phyloP scores from a whole-genome alignment of 2,888 invertebrate genomes.

The Tubiluchus corallicola region DNA sequence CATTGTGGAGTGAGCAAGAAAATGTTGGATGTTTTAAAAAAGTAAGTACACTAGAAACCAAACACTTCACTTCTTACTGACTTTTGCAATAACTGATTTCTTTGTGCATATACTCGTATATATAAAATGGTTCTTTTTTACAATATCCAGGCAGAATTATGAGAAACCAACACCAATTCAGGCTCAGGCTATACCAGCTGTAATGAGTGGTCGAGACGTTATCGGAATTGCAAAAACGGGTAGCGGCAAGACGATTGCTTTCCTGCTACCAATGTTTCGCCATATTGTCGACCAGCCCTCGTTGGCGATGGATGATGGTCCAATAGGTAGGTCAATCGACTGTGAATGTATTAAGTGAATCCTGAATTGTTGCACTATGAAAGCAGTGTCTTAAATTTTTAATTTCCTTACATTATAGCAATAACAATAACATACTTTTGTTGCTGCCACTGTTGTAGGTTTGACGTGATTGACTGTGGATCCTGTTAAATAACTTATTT shows the following conservation, averaged over 20 bases:
- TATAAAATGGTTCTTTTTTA: no score
- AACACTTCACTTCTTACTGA: neutral
- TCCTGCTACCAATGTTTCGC: slow-evolving; percentile 88
- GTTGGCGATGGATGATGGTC: slow-evolving; percentile 90
- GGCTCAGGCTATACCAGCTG: slow-evolving; percentile 79
- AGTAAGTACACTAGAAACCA: slow-evolving; percentile 33
- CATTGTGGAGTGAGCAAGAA: slow-evolving; percentile 94
- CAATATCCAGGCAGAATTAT: slow-evolving; percentile 42
- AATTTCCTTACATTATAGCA: no score
- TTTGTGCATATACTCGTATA: neutral
- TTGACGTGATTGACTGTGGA: no score
- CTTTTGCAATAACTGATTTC: slow-evolving; percentile 7
- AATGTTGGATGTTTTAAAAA: slow-evolving; percentile 76
- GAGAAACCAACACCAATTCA: slow-evolving; percentile 98
- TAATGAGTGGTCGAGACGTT: slow-evolving; percentile 86
- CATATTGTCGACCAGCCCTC: slow-evolving; percentile 86
- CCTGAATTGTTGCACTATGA: no score
- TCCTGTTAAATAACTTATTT: no score
- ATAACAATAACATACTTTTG: no score
- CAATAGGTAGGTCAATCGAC: slow-evolving; percentile 41
- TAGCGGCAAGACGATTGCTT: slow-evolving; percentile 93
- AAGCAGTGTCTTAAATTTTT: no score
- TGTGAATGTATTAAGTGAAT: slow-evolving; percentile 1
- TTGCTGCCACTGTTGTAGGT: no score
- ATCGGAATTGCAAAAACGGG: slow-evolving; percentile 99